Conservation (phyloP, 2,797 vertebrate species). For the Characodon lateralis region DNA sequence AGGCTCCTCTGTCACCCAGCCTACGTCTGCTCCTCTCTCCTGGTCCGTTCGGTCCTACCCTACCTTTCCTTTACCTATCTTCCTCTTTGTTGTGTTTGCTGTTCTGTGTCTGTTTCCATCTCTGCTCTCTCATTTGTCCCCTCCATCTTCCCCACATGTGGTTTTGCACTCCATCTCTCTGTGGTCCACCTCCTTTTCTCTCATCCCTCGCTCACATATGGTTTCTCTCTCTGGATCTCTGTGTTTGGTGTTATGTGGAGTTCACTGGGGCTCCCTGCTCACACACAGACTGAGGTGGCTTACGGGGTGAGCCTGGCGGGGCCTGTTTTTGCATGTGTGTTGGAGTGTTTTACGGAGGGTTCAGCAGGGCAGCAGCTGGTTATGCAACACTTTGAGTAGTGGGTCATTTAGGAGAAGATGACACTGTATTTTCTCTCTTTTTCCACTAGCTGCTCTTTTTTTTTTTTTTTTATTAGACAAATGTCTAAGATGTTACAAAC, state of each 20-base stretch:
- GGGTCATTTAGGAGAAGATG: constrained; percentile 38
- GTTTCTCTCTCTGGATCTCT: constrained; percentile 68
- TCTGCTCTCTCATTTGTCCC: constrained; percentile 36
- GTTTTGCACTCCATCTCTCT: constrained; percentile 72
- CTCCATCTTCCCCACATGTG: constrained; percentile 67
- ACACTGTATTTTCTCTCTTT: not conserved
- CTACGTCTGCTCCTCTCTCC: constrained; percentile 18
- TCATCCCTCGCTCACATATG: constrained; percentile 76
- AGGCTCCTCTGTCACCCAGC: constrained; percentile 15
- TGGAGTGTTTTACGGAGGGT: constrained; percentile 49
- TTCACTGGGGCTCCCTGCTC: constrained; percentile 70
- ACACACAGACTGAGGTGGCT: constrained; percentile 23
- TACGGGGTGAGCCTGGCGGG: constrained; percentile 30
- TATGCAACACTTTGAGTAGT: constrained; percentile 72
- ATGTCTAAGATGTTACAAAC: not conserved
- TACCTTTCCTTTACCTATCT: constrained; percentile 39
- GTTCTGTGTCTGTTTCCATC: constrained; percentile 50
- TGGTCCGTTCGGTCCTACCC: constrained; percentile 38
- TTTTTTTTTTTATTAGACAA: not conserved
- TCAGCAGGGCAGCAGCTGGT: constrained; percentile 63
- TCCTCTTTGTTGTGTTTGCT: constrained; percentile 26
- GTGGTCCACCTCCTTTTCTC: constrained; percentile 50
- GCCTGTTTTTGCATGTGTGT: constrained; percentile 27
- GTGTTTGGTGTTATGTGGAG: constrained; percentile 76
- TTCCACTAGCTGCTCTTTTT: not conserved